Percentiles rank a stretch among this genome's conserved stretches.
Conservation (phyloP, 2,888 invertebrate genomes). For the Allygus modestus region DNA sequence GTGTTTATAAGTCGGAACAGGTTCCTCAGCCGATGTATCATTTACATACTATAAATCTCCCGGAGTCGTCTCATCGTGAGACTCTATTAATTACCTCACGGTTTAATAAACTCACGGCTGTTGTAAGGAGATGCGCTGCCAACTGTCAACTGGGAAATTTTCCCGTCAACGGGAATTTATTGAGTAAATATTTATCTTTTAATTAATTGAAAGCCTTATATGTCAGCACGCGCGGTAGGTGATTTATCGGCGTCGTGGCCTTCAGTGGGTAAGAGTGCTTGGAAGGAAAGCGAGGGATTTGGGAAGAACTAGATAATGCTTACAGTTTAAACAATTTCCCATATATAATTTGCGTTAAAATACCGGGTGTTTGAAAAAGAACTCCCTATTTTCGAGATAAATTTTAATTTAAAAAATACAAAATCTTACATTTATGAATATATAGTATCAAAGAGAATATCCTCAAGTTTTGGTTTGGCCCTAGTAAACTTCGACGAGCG, state of each 20-base stretch:
- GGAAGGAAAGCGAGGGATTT: too few species aligned
- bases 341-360: too few species aligned
- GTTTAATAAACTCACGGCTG: slow-evolving; percentile 16
- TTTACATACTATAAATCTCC: slow-evolving; percentile 55
- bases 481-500: too few species aligned
- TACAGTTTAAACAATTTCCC: too few species aligned
- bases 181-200: slow-evolving; percentile 42
- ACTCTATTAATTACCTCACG: slow-evolving; percentile 21
- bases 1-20: slow-evolving; percentile 52
- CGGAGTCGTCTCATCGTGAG: slow-evolving; percentile 10
- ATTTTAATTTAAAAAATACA: too few species aligned
- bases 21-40: slow-evolving; percentile 44
- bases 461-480: too few species aligned
- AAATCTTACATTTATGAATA: too few species aligned
- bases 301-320: too few species aligned
- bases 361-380: too few species aligned
- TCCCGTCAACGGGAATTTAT: slow-evolving; percentile 22
- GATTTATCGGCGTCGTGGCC: not conserved
- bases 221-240: slow-evolving; percentile 11
- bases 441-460: too few species aligned
- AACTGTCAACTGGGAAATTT: not conserved
- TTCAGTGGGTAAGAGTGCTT: not conserved
- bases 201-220: slow-evolving; percentile 6
- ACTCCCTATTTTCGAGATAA: too few species aligned
- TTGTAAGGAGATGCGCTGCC: not conserved